These are phyloP conservation scores for Ptilorrhoa leucosticta DNA, from an alignment of 2,113 vertebrate species.

Conservation along the genomic window DNA sequence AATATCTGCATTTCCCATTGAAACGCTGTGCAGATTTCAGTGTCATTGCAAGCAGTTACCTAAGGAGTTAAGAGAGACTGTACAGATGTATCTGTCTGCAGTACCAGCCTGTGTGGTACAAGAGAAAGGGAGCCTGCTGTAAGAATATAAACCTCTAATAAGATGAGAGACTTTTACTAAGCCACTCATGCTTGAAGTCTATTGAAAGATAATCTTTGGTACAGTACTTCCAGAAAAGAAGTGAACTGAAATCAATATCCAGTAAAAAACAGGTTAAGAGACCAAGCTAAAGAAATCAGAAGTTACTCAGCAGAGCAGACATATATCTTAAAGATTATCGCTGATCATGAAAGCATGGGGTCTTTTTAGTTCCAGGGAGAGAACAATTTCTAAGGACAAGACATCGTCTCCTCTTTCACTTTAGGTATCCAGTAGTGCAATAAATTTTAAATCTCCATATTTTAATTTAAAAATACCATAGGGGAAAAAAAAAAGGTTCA, in stretches of 20 bases:
- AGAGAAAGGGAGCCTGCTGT: neutral
- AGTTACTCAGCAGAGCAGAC: neutral
- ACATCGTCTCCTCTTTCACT: neutral
- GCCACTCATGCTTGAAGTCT: neutral
- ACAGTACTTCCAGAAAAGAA: constrained; percentile 11
- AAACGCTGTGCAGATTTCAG: neutral
- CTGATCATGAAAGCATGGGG: neutral
- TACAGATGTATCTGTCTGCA: neutral
- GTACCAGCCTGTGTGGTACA: neutral
- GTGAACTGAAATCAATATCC: constrained; percentile 46
- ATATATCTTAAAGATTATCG: neutral
- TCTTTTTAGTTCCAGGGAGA: neutral
- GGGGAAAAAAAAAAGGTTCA: neutral
- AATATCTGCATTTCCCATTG: neutral
- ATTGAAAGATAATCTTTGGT: constrained; percentile 45
- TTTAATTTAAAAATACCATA: neutral
- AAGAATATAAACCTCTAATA: constrained; percentile 43
- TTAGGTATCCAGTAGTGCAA: neutral
- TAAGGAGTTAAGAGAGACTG: neutral
- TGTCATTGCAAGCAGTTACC: neutral
- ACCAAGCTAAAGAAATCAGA: constrained; percentile 14
- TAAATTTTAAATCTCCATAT: neutral
- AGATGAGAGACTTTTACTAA: constrained; percentile 29
- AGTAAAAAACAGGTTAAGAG: constrained; percentile 37
- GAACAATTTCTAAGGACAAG: neutral